Percentiles rank a stretch among this genome's conserved stretches.
phyloP scores from a whole-genome alignment of 2,797 vertebrate genomes.

The Phataginus tricuspis region DNA sequence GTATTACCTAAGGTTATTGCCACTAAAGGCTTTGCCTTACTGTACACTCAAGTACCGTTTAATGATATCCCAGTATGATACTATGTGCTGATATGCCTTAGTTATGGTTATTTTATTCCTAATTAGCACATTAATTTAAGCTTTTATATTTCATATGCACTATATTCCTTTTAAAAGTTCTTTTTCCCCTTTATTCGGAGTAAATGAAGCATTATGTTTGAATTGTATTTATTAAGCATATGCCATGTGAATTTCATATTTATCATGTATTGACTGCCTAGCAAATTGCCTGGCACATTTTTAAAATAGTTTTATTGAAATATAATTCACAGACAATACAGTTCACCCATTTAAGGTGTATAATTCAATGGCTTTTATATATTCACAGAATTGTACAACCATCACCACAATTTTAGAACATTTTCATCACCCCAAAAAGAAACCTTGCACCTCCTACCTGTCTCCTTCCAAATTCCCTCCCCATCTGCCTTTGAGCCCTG shows the following conservation, averaged over 20 bases:
- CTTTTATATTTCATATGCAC: slow-evolving; percentile 59
- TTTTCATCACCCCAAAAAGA: neutral
- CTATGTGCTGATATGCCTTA: slow-evolving; percentile 48
- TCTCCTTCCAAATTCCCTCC: neutral
- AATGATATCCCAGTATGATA: slow-evolving; percentile 70
- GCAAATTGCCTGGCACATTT: slow-evolving; percentile 47
- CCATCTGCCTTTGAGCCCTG: neutral
- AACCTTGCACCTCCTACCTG: neutral
- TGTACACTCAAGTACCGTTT: slow-evolving; percentile 70
- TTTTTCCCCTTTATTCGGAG: slow-evolving; percentile 58
- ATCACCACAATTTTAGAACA: slow-evolving; percentile 1
- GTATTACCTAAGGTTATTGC: slow-evolving; percentile 65
- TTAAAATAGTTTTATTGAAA: slow-evolving; percentile 60
- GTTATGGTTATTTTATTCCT: slow-evolving; percentile 76
- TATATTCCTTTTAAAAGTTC: slow-evolving; percentile 68
- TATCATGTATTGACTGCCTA: slow-evolving; percentile 43
- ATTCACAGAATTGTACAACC: slow-evolving; percentile 12
- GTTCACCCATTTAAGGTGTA: slow-evolving; percentile 25
- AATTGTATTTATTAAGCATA: slow-evolving; percentile 70
- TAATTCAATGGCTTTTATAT: neutral
- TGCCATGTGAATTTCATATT: slow-evolving; percentile 37
- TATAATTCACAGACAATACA: slow-evolving; percentile 57
- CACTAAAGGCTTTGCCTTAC: slow-evolving; percentile 64
- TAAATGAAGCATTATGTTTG: slow-evolving; percentile 74
- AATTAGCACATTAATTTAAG: slow-evolving; percentile 78